Evolutionary conservation across 2,888 invertebrate genomes (phyloP), one percentile per base, ranked within the genome.

Genomic region (Mongoloraphidia duomilia): DNA sequence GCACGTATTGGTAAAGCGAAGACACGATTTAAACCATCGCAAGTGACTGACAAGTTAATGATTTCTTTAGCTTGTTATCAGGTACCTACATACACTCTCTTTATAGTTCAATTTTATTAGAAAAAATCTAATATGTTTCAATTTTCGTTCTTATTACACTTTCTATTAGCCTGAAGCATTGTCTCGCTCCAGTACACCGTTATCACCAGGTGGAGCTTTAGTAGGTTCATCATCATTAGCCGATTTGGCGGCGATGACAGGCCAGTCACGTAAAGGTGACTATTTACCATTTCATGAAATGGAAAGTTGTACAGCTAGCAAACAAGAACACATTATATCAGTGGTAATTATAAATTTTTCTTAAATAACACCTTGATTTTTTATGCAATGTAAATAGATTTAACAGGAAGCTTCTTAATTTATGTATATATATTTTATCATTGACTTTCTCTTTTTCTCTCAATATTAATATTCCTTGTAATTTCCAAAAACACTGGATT

Each of bases 281-380:
- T 64, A 75, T 50, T 67, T 90, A 57, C 90, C 89, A 0, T 90
- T 90, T 68, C 74, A 82, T 52, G 90, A 90, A 66, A 72, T 82
- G 11, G 89, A 90, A 65, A 83, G 82, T 39, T 89, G 89, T 63
- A 89, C 90, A 3, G 89, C 89, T 11, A 87, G 87, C 58, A 86
- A 86, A 59, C 88, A 90, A 65, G 90, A 90, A 60, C 89, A 89
- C 62, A 81, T 90, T 39, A 84, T 89, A 40, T 88, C 89, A 9
- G 89, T 89, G 63, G 85, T 85, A 58, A 69, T 75, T 61, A 26
- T 3, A 33, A 40, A 34, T 47, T 13, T 36, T 9, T 8, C 41
- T 44, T 43, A 13, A 26, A 47, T 37, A n/a, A n/a, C 47, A 44
- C n/a, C 39, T 13, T 50, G 40, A 35, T 40, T 45, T 12, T 10